Evolutionary conservation across 1,140 invertebrate genomes (phyloP), one percentile per base, ranked within the genome.

Genomic region (Fopius arisanus): DNA sequence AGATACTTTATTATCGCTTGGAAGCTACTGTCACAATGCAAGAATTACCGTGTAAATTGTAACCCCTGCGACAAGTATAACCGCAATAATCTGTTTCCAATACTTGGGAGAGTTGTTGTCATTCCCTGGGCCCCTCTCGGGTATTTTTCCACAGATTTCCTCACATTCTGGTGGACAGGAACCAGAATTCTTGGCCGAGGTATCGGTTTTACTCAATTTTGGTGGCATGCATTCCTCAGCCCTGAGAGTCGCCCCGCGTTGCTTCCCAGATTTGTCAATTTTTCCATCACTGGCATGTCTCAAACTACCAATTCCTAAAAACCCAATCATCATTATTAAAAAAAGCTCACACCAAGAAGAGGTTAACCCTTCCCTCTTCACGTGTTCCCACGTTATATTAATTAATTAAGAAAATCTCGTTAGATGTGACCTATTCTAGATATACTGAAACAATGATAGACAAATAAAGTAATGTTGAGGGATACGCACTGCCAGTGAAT

Each of bases 161-260:
- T 77, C 74, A 23, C 78, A 83, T 21, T 48, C 69, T 71, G 80
- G 71, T 31, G 84, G 82, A 72, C 83, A 82, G 54, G 74, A 31
- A 19, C 70, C 78, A 70, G 76, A 48, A 54, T 40, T 74, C 63
- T 74, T 63, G 28, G 29, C 4, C 9, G 54, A 26, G 19, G 29
- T 62, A 10, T 19, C 16, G 33, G 16, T 26, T 31, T 16, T 63
- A 68, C 16, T 65, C 3, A 29, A 68, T 68, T 68, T 48, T 68
- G 23, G 40, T 31, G 84, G 80, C 48, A 78, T 7, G 74, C 84
- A 84, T 81, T 86, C 85, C 43, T 86, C 84, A 12, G 82, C 82
- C 65, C 75, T 83, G 12, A 81, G 71, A n/a, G 83, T 85, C 12
- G 72, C 74, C 2, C 82, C 83, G 23, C 70, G 23, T 75, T 28